Evolutionary conservation across 2,113 vertebrate genomes (phyloP), one percentile per base, ranked within the genome.

Genomic region (Struthidea cinerea): DNA sequence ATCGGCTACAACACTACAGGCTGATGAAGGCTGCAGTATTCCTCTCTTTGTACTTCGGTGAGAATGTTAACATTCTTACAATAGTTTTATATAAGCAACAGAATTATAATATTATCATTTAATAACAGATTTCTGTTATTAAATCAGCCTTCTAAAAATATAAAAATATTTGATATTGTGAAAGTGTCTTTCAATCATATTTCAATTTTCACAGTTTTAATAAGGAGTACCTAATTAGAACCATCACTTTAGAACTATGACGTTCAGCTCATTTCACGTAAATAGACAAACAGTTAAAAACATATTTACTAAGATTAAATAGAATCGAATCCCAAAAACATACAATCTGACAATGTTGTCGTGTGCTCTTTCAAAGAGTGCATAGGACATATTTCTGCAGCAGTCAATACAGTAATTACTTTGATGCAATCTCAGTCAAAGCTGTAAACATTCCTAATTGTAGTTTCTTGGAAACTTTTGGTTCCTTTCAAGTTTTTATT

Each of bases 361-460:
- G 8, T 97, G 97, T 96, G 98, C 97, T 97, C 97, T 97, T 95
- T 90, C 84, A 76, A 95, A 97, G 97, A 97, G 91, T 98, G 95
- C 98, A 98, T 97, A 97, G 98, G 94, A 95, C 55, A 75, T 69
- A 84, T 89, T 96, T 97, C 94, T 98, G 95, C 96, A 97, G 97
- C 96, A 97, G 93, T 94, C 93, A 93, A 56, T 90, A 96, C 87
- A 90, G 90, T 96, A 93, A 65, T 90, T 92, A 42, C 91, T 92
- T 87, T 89, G 82, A 93, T 73, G 84, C 80, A 91, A 96, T 78
- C 76, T 68, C 87, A 94, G 86, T 92, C 97, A 91, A 97, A 95
- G 84, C 94, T 97, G 96, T 93, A 95, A 97, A 94, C 95, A 92
- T 89, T 95, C 93, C 92, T 71, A 93, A 94, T 84, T 81, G 77